Evolutionary conservation across 2,113 vertebrate genomes (phyloP).

Genomic region (Australoheros scitulus): DNA sequence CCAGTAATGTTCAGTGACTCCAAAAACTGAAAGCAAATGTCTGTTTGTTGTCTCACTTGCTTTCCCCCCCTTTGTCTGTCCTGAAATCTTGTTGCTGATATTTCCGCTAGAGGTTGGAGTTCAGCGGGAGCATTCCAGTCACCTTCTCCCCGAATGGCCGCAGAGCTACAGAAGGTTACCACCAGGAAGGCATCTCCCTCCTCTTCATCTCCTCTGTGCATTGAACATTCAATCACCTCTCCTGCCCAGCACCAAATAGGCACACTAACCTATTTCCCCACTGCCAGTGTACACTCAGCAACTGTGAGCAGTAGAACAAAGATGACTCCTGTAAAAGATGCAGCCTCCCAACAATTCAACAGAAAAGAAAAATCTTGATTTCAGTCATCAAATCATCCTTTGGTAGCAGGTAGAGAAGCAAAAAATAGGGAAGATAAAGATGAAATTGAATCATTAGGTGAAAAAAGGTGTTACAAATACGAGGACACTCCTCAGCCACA

Average conservation of each 20-base stretch:
- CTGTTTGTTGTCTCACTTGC: background rate
- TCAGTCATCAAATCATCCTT: constrained; percentile 39
- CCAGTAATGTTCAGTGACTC: background rate
- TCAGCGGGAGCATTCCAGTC: constrained; percentile 43
- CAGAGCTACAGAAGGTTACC: constrained; percentile 42
- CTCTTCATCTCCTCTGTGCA: constrained; percentile 30
- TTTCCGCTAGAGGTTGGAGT: constrained; percentile 50
- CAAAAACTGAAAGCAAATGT: background rate
- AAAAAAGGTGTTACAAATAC: background rate
- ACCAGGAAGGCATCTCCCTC: constrained; percentile 61
- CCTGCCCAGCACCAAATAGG: constrained; percentile 53
- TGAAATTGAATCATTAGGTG: background rate
- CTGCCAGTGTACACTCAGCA: constrained; percentile 53
- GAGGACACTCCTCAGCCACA: constrained; percentile 26
- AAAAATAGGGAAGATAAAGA: background rate
- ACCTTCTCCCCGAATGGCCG: constrained; percentile 16
- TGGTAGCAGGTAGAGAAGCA: background rate
- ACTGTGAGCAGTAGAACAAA: constrained; percentile 65
- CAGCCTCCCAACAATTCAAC: background rate
- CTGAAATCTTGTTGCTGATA: constrained; percentile 14
- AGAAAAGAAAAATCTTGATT: constrained; percentile 24
- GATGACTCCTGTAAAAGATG: constrained; percentile 54
- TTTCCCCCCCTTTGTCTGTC: background rate
- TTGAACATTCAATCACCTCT: constrained; percentile 55
- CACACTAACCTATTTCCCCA: constrained; percentile 78